Percentiles rank a stretch among this genome's conserved stretches.
These are phyloP conservation scores for Spheniscus mendiculus DNA, from an alignment of 2,113 vertebrate genomes.

Conservation along the genomic window DNA sequence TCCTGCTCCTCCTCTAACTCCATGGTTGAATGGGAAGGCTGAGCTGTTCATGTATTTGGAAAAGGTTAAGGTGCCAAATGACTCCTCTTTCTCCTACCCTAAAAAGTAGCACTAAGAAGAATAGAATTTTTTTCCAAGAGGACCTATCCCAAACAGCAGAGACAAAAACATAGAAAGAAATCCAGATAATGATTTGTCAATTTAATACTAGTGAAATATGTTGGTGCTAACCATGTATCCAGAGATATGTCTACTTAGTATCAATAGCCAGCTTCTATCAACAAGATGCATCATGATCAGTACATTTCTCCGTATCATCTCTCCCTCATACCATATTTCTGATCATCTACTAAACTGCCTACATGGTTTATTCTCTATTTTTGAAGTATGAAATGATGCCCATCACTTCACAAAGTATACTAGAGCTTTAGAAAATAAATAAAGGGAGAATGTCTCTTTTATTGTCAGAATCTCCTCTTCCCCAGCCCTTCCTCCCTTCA, in stretches of 20 bases:
- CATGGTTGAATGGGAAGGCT: neutral
- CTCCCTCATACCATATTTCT: neutral
- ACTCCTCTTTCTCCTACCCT: neutral
- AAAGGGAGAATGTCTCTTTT: neutral
- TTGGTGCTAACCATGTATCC: neutral
- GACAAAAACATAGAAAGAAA: conserved; percentile 12
- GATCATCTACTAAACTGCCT: neutral
- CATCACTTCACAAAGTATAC: neutral
- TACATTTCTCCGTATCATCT: neutral
- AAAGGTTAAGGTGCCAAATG: conserved; percentile 31
- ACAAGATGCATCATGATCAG: neutral
- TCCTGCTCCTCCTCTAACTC: neutral
- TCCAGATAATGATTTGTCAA: neutral
- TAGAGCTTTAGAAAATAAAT: neutral
- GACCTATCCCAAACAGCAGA: neutral
- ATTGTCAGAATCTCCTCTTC: neutral
- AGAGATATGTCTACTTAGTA: neutral
- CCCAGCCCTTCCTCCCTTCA: neutral
- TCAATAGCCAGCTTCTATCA: neutral
- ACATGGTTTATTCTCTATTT: neutral
- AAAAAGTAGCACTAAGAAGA: neutral
- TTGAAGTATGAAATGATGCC: neutral
- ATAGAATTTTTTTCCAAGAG: neutral
- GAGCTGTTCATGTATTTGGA: conserved; percentile 7
- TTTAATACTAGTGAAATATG: neutral